Evolutionary conservation across 2,888 invertebrate genomes (phyloP).

Genomic region (Matsumyia berberina): DNA sequence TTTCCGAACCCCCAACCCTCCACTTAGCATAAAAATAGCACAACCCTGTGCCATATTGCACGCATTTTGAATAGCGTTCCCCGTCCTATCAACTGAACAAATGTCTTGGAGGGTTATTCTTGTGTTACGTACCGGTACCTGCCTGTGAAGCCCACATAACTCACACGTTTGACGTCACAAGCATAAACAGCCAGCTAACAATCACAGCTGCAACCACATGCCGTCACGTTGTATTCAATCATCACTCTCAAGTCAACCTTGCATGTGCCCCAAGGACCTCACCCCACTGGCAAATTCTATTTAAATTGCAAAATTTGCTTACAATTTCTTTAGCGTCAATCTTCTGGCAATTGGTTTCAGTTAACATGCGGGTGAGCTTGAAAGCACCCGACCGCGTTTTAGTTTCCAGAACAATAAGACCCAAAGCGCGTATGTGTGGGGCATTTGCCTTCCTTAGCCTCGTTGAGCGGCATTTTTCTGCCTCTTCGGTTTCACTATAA

Average conservation of each 20-base stretch:
- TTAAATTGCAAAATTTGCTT: conserved; percentile 12
- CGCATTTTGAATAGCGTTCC: conserved; percentile 17
- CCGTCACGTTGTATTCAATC: conserved; percentile 12
- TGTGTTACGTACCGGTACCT: background rate
- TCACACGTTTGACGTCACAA: conserved; percentile 9
- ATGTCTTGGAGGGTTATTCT: background rate
- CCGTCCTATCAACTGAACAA: background rate
- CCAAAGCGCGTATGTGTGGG: conserved; percentile 1
- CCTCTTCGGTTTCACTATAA: conserved; percentile 3
- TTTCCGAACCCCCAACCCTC: background rate
- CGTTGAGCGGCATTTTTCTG: conserved; percentile 10
- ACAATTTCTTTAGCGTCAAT: conserved; percentile 12
- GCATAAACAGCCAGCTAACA: background rate
- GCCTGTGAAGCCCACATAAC: conserved; percentile 3
- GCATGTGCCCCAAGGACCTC: background rate
- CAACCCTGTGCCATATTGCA: background rate
- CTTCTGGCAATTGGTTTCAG: conserved; percentile 26
- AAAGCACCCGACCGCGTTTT: conserved; percentile 8
- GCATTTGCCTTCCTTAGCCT: conserved; percentile 14
- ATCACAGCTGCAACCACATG: conserved; percentile 5
- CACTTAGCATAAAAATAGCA: conserved; percentile 3
- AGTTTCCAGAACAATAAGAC: background rate
- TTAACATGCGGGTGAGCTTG: conserved; percentile 23
- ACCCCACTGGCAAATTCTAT: background rate
- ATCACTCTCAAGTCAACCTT: background rate